A percentile compares a stretch with the other conserved stretches of the same genome.
Conservation (phyloP, 2,113 vertebrate species). For the Pelodiscus sinensis region DNA sequence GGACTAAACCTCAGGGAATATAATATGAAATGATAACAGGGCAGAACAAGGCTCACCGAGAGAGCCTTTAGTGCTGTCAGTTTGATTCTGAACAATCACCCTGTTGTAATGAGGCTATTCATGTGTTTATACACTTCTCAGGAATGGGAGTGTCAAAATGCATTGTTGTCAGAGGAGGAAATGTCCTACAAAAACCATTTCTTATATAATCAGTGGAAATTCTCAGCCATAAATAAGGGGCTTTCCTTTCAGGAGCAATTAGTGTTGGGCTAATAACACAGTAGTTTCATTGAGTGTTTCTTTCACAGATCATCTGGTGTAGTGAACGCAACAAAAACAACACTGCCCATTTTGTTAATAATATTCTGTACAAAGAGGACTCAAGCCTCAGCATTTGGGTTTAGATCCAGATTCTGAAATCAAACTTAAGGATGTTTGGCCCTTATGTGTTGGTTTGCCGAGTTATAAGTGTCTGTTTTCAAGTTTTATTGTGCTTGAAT, state of each 20-base stretch:
- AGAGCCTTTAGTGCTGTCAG: neutral
- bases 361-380: neutral
- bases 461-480: neutral
- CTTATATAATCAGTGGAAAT: neutral
- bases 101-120: neutral
- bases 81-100: neutral
- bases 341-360: neutral
- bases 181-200: neutral
- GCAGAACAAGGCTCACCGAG: neutral
- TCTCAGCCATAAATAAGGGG: neutral
- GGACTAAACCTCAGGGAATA: neutral
- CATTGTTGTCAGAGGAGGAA: neutral
- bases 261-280: neutral
- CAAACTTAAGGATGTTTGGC: neutral
- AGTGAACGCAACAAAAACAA: slow-evolving; percentile 9
- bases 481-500: neutral
- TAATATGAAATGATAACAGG: neutral
- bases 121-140: neutral
- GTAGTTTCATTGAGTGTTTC: neutral
- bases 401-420: neutral
- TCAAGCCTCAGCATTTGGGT: neutral
- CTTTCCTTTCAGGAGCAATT: neutral
- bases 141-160: neutral
- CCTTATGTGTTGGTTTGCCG: neutral
- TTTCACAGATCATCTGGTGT: neutral